A percentile compares a stretch with the other conserved stretches of the same genome.
These are phyloP conservation scores for Portevinia maculata DNA, from an alignment of 2,888 invertebrate species.

Conservation along the genomic window DNA sequence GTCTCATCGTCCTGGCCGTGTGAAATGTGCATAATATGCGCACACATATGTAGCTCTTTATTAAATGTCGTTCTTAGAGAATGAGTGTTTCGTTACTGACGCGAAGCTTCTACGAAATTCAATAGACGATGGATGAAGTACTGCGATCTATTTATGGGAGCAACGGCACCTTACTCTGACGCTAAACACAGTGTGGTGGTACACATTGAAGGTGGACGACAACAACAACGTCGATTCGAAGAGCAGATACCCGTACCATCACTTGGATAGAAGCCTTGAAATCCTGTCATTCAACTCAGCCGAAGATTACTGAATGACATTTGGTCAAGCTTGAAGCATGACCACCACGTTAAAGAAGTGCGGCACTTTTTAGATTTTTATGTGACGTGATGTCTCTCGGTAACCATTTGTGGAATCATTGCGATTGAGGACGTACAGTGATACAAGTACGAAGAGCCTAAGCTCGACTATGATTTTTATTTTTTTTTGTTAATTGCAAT, in stretches of 20 bases:
- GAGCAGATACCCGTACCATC: not conserved
- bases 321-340: constrained; percentile 67
- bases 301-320: constrained; percentile 71
- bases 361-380: constrained; percentile 68
- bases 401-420: constrained; percentile 63
- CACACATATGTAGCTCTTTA: constrained; percentile 19
- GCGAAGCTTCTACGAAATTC: constrained; percentile 56
- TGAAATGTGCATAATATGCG: constrained; percentile 55
- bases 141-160: constrained; percentile 70
- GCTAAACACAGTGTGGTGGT: constrained; percentile 32
- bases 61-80: constrained; percentile 35
- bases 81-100: constrained; percentile 43
- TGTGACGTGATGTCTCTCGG: constrained; percentile 70
- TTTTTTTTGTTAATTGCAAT: constrained; percentile 28
- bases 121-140: constrained; percentile 63
- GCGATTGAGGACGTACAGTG: constrained; percentile 39
- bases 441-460: constrained; percentile 37
- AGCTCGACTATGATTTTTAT: constrained; percentile 48
- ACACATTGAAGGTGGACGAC: constrained; percentile 41
- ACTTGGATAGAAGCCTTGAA: constrained; percentile 68
- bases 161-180: constrained; percentile 72
- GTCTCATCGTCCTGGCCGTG: constrained; percentile 51
- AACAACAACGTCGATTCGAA: constrained; percentile 47
- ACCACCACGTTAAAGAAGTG: constrained; percentile 67
- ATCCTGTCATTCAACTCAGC: constrained; percentile 70